Percentiles rank a stretch among this genome's conserved stretches.
Evolutionary conservation across 2,888 invertebrate species (phyloP).

Genomic region (Nasonia oneida): DNA sequence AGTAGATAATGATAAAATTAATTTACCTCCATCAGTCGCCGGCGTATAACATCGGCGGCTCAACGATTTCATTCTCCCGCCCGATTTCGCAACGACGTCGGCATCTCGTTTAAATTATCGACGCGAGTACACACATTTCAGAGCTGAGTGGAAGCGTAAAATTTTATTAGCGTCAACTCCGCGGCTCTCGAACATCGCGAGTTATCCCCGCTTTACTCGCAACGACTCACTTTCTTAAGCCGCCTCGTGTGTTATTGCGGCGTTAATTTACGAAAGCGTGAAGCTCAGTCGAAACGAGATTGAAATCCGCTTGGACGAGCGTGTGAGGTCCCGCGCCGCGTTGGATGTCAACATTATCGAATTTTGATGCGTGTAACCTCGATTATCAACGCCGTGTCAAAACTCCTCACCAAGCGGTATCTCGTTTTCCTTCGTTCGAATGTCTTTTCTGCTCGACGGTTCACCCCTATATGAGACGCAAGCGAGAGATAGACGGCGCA

Average conservation of each 20-base stretch:
- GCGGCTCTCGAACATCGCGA: background rate
- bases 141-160: background rate
- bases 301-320: background rate
- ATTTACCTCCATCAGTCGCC: background rate
- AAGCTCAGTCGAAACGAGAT: background rate
- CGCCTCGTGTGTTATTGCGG: background rate
- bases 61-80: background rate
- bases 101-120: background rate
- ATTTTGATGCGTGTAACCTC: background rate
- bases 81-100: background rate
- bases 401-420: background rate
- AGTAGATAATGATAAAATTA: constrained; percentile 25
- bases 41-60: no score
- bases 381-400: background rate
- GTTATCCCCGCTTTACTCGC: background rate
- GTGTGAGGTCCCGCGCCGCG: background rate
- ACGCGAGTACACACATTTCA: background rate
- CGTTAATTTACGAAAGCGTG: constrained; percentile 3
- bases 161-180: constrained; percentile 27
- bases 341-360: background rate
- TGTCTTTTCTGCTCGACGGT: no score
- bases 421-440: no score
- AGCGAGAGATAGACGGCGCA: no score
- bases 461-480: no score
- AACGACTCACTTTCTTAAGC: constrained; percentile 5